Percentiles rank a stretch among this genome's conserved stretches.
phyloP scores from a whole-genome alignment of 2,888 invertebrate species.

The Chrysina gloriosa region DNA sequence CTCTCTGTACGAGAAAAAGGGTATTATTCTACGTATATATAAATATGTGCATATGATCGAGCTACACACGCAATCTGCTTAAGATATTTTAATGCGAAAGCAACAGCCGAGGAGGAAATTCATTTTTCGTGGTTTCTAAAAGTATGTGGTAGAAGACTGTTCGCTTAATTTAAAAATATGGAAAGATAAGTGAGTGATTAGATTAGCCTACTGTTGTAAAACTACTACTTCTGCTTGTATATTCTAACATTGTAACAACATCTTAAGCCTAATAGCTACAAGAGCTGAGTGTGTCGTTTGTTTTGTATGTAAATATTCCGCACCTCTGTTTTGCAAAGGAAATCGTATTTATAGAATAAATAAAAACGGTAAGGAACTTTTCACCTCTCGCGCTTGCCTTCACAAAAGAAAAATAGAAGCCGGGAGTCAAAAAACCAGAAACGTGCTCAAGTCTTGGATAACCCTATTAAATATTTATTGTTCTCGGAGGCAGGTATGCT shows the following conservation, averaged over 20 bases:
- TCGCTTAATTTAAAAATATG: too few relatives aligned
- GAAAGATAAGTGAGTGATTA: too few relatives aligned
- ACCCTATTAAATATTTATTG: conserved; percentile 48
- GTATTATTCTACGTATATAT: too few relatives aligned
- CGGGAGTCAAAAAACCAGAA: conserved; percentile 36
- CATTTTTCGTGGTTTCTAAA: too few relatives aligned
- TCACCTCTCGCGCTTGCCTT: conserved; percentile 29
- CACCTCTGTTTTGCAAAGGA: conserved; percentile 35
- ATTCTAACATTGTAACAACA: neutral
- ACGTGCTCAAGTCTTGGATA: conserved; percentile 45
- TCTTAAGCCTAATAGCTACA: neutral
- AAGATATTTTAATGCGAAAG: too few relatives aligned
- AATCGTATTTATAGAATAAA: conserved; percentile 39
- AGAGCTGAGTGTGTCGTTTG: conserved; percentile 15
- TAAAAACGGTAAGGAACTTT: conserved; percentile 29
- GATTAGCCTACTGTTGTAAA: too few relatives aligned
- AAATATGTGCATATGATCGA: too few relatives aligned
- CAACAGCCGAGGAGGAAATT: too few relatives aligned
- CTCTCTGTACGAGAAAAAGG: too few relatives aligned
- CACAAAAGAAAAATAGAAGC: conserved; percentile 38
- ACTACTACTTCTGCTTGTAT: neutral
- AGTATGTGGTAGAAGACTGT: too few relatives aligned
- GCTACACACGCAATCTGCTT: too few relatives aligned
- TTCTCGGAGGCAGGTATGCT: conserved; percentile 43
- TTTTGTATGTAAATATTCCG: conserved; percentile 39